Evolutionary conservation across 2,888 invertebrate species (phyloP), one percentile per base, ranked within the genome.

Genomic region (Drosophila macrothrix): DNA sequence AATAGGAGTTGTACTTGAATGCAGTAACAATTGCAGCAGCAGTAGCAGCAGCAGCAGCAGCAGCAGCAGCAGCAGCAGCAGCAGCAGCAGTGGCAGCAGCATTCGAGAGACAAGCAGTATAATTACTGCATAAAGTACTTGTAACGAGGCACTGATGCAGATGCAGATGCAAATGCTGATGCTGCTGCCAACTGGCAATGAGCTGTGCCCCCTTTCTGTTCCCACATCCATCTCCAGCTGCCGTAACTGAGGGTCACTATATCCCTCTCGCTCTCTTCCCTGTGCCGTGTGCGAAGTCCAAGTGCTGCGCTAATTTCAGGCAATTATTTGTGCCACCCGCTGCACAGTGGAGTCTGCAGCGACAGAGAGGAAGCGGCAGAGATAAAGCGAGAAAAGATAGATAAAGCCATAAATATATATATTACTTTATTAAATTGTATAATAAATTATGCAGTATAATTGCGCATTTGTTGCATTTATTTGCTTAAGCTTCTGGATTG

Each of bases 61-160:
- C 37, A 69, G 39, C 50, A 59, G 31, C 41, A 33, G 37, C 41
- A 46, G 29, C 55, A 65, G 25, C 55, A n/a, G 55, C 14, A 22
- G 10, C 4, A 67, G 37, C 16, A 16, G 46, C 62, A 59, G 77
- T 70, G 62, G 55, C 22, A 22, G 56, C 62, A 59, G 61, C 71
- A 77, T 69, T 67, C 74, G 55, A 74, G 43, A 80, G 84, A 89
- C 90, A 86, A 86, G 90, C 82, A 74, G 80, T 87, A 90, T 88
- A 87, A 87, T 87, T 87, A 87, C 83, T 84, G 80, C 88, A 88
- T 88, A 90, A 90, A 84, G 88, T 78, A 90, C 90, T 89, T 90
- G 82, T 71, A 89, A 87, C 77, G 76, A 80, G 84, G 71, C 85
- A 74, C 73, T 71, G 81, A 69, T 56, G 55, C 70, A 63, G 50